Evolutionary conservation across 2,888 invertebrate species (phyloP).

Genomic region (Pseudoips prasinana): DNA sequence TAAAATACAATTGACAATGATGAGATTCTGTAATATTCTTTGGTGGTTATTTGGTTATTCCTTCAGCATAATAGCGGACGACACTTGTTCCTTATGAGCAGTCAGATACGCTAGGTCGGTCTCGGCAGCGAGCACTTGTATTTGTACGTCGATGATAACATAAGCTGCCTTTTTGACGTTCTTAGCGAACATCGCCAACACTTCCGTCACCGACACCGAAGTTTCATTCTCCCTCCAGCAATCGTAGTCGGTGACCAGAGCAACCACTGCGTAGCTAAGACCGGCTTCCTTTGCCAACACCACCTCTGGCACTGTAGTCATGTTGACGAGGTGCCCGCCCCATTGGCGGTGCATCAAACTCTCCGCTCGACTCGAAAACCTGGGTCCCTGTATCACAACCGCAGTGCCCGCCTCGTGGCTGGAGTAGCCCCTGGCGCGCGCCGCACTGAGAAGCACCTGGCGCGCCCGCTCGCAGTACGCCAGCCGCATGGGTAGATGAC

Average conservation of each 20-base stretch:
- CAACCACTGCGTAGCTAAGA: constrained; percentile 94
- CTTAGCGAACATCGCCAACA: constrained; percentile 88
- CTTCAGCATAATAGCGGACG: constrained; percentile 64
- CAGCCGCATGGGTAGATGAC: constrained; percentile 96
- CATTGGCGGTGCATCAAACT: constrained; percentile 92
- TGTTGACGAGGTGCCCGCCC: constrained; percentile 96
- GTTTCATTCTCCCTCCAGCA: constrained; percentile 91
- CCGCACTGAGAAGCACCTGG: constrained; percentile 84
- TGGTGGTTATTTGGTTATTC: constrained; percentile 44
- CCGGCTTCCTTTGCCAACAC: constrained; percentile 97
- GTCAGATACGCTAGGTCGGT: constrained; percentile 71
- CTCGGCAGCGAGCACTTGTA: constrained; percentile 86
- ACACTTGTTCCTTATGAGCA: constrained; percentile 77
- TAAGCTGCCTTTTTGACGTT: constrained; percentile 90
- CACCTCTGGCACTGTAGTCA: constrained; percentile 98
- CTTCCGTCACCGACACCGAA: constrained; percentile 86
- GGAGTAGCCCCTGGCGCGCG: constrained; percentile 80
- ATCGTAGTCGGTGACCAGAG: constrained; percentile 99
- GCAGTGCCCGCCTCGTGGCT: constrained; percentile 68
- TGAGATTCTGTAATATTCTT: constrained; percentile 1
- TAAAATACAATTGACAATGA: neutral
- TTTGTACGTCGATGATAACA: constrained; percentile 86
- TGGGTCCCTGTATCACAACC: constrained; percentile 72
- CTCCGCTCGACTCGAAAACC: constrained; percentile 96
- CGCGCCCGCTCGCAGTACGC: constrained; percentile 91